Evolutionary conservation across 1,140 invertebrate species (phyloP).

Genomic region (Brachionus calyciflorus): DNA sequence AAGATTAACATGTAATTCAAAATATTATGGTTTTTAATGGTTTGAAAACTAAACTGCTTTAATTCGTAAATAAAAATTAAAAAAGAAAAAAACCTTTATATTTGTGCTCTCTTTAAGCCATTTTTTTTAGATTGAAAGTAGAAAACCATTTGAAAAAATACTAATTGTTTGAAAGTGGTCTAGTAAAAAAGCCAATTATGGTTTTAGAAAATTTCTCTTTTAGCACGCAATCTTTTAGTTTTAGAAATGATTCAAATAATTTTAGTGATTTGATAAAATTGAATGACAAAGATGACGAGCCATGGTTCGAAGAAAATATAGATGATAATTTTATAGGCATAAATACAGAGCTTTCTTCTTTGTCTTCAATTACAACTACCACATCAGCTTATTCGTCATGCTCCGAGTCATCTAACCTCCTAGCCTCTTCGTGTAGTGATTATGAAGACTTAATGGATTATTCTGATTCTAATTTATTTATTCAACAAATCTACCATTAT

Average conservation of each 20-base stretch:
- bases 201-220: slow-evolving; percentile 35
- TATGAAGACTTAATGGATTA: not conserved
- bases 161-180: not conserved
- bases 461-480: not conserved
- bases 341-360: slow-evolving; percentile 15
- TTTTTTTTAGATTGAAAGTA: slow-evolving; percentile 14
- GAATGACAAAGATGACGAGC: not conserved
- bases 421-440: not conserved
- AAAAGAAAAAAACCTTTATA: slow-evolving; percentile 30
- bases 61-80: no score
- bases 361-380: slow-evolving; percentile 3
- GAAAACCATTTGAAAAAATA: not conserved
- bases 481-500: not conserved
- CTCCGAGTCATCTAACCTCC: not conserved
- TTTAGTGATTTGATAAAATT: not conserved
- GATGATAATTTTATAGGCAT: slow-evolving; percentile 26
- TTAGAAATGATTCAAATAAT: slow-evolving; percentile 13
- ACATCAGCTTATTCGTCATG: slow-evolving; percentile 16
- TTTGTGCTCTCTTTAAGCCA: slow-evolving; percentile 17
- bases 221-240: slow-evolving; percentile 27
- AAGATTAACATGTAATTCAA: slow-evolving; percentile 22
- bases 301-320: not conserved
- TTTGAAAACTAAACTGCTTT: no score
- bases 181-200: slow-evolving; percentile 25
- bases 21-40: no score